Conservation (phyloP, 2,797 vertebrate species). For the Danio kyathit region DNA sequence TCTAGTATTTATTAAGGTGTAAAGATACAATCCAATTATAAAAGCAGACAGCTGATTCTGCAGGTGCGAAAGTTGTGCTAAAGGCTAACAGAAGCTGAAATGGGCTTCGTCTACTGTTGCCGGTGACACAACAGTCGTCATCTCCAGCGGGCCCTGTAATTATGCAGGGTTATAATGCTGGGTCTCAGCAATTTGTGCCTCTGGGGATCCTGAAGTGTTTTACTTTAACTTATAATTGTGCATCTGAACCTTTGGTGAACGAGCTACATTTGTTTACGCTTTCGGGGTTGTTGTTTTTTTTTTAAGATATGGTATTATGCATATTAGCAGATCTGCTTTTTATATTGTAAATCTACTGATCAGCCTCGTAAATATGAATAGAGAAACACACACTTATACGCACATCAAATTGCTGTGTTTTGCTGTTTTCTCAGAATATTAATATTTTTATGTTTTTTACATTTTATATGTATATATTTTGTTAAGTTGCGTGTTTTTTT, state of each 20-base stretch:
- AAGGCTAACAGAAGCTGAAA: slow-evolving; percentile 39
- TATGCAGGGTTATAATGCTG: slow-evolving; percentile 38
- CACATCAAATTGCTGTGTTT: too few species aligned
- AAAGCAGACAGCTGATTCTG: slow-evolving; percentile 16
- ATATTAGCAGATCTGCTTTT: background rate
- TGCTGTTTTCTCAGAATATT: too few species aligned
- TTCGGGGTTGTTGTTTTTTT: background rate
- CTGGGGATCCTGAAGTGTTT: slow-evolving; percentile 18
- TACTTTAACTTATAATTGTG: slow-evolving; percentile 33
- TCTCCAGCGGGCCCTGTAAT: slow-evolving; percentile 25
- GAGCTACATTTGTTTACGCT: background rate
- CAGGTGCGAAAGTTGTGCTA: slow-evolving; percentile 29
- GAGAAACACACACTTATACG: too few species aligned
- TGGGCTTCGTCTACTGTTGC: slow-evolving; percentile 19
- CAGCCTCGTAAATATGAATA: background rate
- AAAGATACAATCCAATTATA: slow-evolving; percentile 3
- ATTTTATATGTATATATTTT: background rate
- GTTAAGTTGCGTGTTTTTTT: too few species aligned
- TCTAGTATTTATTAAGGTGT: slow-evolving; percentile 4
- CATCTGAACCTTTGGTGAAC: slow-evolving; percentile 6
- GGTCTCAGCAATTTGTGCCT: slow-evolving; percentile 40
- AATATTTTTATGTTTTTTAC: too few species aligned
- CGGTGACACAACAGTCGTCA: background rate
- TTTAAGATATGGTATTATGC: background rate
- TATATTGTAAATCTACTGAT: background rate